These are phyloP conservation scores for Achlya flavicornis DNA, from an alignment of 2,888 invertebrate species.

Conservation along the genomic window DNA sequence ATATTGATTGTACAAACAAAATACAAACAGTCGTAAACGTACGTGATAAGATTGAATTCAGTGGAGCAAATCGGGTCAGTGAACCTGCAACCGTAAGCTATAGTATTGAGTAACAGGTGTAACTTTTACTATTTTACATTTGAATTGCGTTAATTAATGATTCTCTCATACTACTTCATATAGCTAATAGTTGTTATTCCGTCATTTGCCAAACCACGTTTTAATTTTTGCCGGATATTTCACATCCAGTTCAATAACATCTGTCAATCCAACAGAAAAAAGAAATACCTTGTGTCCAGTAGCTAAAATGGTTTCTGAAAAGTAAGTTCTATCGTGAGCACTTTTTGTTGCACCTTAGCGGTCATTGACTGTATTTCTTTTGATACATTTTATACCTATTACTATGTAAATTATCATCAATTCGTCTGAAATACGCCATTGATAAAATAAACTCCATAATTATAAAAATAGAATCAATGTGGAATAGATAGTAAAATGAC, in stretches of 20 bases:
- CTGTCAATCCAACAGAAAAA: no score
- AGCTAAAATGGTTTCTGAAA: not conserved
- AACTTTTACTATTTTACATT: not conserved
- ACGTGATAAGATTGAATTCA: slow-evolving; percentile 67
- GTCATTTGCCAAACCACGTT: not conserved
- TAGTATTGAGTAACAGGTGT: not conserved
- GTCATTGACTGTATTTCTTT: not conserved
- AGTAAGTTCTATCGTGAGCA: not conserved
- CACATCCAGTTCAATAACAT: no score
- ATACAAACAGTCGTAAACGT: slow-evolving; percentile 57
- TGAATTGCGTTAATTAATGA: not conserved
- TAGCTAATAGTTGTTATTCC: not conserved
- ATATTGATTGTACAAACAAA: slow-evolving; percentile 71
- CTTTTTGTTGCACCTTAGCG: not conserved
- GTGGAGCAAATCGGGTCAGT: slow-evolving; percentile 58
- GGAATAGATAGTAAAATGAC: not conserved
- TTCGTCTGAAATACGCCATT: not conserved
- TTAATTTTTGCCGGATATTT: not conserved
- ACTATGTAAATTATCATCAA: not conserved
- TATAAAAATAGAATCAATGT: not conserved
- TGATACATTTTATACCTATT: not conserved
- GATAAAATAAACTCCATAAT: not conserved
- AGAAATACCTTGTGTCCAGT: no score
- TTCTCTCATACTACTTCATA: not conserved
- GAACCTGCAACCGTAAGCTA: slow-evolving; percentile 39